Evolutionary conservation across 2,797 vertebrate species (phyloP), one percentile per base, ranked within the genome.

Genomic region (Phalloptychus januarius): DNA sequence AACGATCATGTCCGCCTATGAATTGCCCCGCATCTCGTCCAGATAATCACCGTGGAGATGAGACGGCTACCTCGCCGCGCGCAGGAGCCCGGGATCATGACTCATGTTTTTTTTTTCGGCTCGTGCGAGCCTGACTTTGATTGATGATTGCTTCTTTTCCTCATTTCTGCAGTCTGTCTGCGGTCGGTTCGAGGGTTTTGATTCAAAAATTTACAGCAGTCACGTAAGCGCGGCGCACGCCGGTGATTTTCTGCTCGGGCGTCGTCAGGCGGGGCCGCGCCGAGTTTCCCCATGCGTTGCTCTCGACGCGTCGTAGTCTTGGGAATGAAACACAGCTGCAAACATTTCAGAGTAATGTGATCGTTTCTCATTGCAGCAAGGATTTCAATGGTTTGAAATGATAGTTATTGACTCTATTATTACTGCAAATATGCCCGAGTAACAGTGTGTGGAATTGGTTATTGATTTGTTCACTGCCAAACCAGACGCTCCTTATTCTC

Each of bases 61-160:
- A 83, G 77, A 42, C 2, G 6, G 56, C 69, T 13, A 52, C 71
- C 20, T 45, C 2, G 0, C 48, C 45, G 7, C 71, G 7, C 36
- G 16, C 67, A 58, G 63, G 44, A 42, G 20, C 48, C 33, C 10
- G 0, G 42, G 38, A 54, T 75, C 65, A 1, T 36, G 72, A 82
- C 61, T 87, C 77, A 83, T 13, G 71, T 79, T 75, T 70, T 72
- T 46, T 48, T 25, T 52, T 50, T 50, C n/a, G 74, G 52, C 31
- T 5, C 56, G 71, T 48, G 40, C 25, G 40, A 23, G 75, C 78
- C 75, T 78, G 82, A 85, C 75, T 76, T 76, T 86, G 78, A 88
- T 77, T 67, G 69, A 87, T 83, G 77, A 76, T 63, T 72, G 79
- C 56, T 44, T 75, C 0, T 10, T 71, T 80, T 79, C 40, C 40